These are phyloP conservation scores for Hemichromis elongatus DNA, from an alignment of 2,113 vertebrate species.

Conservation along the genomic window DNA sequence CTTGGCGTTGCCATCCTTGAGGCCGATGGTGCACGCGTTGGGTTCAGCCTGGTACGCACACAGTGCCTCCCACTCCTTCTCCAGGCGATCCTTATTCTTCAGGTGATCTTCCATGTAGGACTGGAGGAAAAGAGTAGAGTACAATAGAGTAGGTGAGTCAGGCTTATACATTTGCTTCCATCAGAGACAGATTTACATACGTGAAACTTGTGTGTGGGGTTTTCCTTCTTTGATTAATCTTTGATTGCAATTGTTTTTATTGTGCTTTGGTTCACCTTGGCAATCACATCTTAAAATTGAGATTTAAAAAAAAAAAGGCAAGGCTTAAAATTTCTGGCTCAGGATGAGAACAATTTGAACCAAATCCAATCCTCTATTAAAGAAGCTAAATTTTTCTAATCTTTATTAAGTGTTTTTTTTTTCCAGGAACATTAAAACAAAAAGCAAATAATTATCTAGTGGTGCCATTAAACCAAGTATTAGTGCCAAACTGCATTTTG, in stretches of 20 bases:
- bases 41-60: conserved; percentile 94
- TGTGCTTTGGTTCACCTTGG: background rate
- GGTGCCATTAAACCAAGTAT: background rate
- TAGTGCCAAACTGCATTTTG: background rate
- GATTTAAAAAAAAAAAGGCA: no score
- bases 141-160: background rate
- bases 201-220: background rate
- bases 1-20: conserved; percentile 82
- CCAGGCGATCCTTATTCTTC: conserved; percentile 88
- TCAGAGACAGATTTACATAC: background rate
- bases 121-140: conserved; percentile 48
- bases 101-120: conserved; percentile 98
- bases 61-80: conserved; percentile 94
- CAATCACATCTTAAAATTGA: background rate
- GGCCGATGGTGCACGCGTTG: conserved; percentile 77
- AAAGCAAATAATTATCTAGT: background rate
- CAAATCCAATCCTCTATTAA: background rate
- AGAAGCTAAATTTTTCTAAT: background rate
- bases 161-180: background rate
- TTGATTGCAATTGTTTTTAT: background rate
- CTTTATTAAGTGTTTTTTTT: background rate
- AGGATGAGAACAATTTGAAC: background rate
- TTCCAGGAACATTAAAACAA: background rate
- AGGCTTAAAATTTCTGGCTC: background rate
- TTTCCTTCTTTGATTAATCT: background rate